Conservation (phyloP, 1,140 invertebrate species). For the Andrena cerasifolii region DNA sequence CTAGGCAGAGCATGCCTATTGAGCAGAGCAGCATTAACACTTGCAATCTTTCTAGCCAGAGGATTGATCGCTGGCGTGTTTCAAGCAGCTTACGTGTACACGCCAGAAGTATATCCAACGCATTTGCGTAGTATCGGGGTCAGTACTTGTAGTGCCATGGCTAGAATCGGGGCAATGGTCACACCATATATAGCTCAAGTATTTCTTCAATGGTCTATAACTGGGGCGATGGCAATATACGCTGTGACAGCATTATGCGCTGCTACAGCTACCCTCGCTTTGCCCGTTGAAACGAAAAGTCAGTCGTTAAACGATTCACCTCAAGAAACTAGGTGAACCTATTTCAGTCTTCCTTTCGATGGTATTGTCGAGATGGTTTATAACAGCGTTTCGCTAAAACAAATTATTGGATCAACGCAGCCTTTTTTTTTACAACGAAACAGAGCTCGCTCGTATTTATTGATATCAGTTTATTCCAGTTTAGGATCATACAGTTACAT, state of each 20-base stretch:
- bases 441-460: slow-evolving; percentile 12
- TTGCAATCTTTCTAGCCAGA: slow-evolving; percentile 93
- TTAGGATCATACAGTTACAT: slow-evolving; percentile 28
- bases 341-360: not conserved
- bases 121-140: slow-evolving; percentile 93
- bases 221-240: slow-evolving; percentile 89
- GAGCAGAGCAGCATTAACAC: slow-evolving; percentile 91
- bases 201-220: slow-evolving; percentile 87
- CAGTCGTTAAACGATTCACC: slow-evolving; percentile 84
- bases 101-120: slow-evolving; percentile 97
- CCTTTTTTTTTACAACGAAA: not conserved
- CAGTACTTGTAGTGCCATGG: slow-evolving; percentile 94
- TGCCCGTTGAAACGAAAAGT: slow-evolving; percentile 92
- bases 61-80: slow-evolving; percentile 97
- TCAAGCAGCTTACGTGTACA: slow-evolving; percentile 97
- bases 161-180: slow-evolving; percentile 94
- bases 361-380: slow-evolving; percentile 1
- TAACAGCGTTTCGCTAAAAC: not conserved
- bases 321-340: slow-evolving; percentile 45
- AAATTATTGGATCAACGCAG: not conserved
- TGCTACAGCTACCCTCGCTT: slow-evolving; percentile 87
- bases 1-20: slow-evolving; percentile 83
- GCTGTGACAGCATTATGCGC: slow-evolving; percentile 88
- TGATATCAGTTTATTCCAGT: slow-evolving; percentile 32
- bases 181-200: slow-evolving; percentile 97